These are phyloP conservation scores for Plebejus anna DNA, from an alignment of 2,888 invertebrate species.

Conservation along the genomic window DNA sequence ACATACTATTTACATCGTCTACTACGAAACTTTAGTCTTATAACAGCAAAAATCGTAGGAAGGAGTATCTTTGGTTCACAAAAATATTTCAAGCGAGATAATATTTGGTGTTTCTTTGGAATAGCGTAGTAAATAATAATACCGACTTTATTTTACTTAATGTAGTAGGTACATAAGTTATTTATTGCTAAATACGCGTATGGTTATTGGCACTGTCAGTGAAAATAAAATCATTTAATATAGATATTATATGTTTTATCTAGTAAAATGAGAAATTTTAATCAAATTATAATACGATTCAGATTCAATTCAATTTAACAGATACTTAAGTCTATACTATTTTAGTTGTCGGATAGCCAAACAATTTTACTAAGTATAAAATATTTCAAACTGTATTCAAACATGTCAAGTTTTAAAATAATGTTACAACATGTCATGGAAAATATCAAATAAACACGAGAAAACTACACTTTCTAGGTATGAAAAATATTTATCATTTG, in stretches of 20 bases:
- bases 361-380: neutral
- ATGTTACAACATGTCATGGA: neutral
- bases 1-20: conserved; percentile 47
- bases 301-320: neutral
- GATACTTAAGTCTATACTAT: neutral
- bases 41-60: conserved; percentile 29
- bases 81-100: neutral
- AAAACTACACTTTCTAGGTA: conserved; percentile 23
- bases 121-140: neutral
- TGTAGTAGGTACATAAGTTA: neutral
- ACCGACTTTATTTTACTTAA: neutral
- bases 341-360: neutral
- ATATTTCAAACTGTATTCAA: neutral
- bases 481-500: conserved; percentile 28
- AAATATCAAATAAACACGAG: neutral
- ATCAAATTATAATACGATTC: neutral
- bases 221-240: neutral
- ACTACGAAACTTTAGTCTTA: conserved; percentile 35
- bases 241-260: neutral
- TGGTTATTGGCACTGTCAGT: neutral
- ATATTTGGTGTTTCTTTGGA: conserved; percentile 10
- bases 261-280: neutral
- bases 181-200: conserved; percentile 4
- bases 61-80: neutral
- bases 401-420: neutral